These are phyloP conservation scores for Protonibea diacanthus DNA, from an alignment of 2,797 vertebrate species.

Conservation along the genomic window DNA sequence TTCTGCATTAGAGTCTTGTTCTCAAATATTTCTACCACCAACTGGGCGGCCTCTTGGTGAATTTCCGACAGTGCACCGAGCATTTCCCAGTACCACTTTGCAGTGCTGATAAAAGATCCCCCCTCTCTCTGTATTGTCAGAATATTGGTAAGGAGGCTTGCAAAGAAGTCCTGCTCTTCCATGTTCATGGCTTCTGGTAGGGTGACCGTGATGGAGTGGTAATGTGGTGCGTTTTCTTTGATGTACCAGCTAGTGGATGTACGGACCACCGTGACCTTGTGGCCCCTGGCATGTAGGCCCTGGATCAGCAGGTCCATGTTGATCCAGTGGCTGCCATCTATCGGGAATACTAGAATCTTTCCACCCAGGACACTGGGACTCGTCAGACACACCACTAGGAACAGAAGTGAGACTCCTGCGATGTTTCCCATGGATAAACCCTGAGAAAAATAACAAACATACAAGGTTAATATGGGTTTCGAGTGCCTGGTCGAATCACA, in stretches of 20 bases:
- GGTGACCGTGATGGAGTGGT: slow-evolving; percentile 77
- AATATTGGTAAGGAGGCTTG: slow-evolving; percentile 73
- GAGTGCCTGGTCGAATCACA: too few species aligned
- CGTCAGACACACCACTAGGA: slow-evolving; percentile 31
- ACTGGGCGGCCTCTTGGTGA: slow-evolving; percentile 69
- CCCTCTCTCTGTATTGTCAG: slow-evolving; percentile 65
- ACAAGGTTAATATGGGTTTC: neutral
- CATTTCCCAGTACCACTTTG: slow-evolving; percentile 76
- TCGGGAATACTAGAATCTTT: slow-evolving; percentile 83
- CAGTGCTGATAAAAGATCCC: neutral
- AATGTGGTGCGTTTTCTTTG: slow-evolving; percentile 76
- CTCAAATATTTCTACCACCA: slow-evolving; percentile 80
- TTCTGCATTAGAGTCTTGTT: slow-evolving; percentile 76
- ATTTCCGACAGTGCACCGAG: slow-evolving; percentile 53
- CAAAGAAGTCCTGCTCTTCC: slow-evolving; percentile 78
- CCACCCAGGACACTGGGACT: slow-evolving; percentile 57
- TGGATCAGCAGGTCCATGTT: slow-evolving; percentile 85
- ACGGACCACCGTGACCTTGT: slow-evolving; percentile 80
- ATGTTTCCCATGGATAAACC: slow-evolving; percentile 58
- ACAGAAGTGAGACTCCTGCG: slow-evolving; percentile 33
- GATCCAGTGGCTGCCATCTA: slow-evolving; percentile 87
- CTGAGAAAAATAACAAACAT: slow-evolving; percentile 31
- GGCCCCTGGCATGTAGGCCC: slow-evolving; percentile 76
- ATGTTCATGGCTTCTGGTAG: slow-evolving; percentile 68
- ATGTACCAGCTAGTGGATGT: slow-evolving; percentile 82